Base-by-base conservation (phyloP, 2,113 vertebrate genomes). In the Hippocampus guttulatus region DNA sequence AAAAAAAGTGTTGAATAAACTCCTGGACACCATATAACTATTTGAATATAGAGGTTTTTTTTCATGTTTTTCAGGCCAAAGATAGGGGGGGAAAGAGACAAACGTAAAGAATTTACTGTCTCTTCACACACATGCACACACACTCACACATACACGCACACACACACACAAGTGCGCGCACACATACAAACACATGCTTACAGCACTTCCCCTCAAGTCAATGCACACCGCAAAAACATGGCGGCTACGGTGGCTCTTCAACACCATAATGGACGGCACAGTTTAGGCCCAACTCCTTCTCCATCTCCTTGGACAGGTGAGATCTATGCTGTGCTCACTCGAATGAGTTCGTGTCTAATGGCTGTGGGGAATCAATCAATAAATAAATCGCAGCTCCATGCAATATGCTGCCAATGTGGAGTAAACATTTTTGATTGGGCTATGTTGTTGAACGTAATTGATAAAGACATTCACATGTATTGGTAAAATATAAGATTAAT, bases 341-440 rank as follows among this genome's bases (percentile, higher is more conserved):
- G 94, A 85, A 95, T 97, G 90, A 99, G 93, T 94, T 99, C 97
- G 90, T 98, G 94, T 95, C 96, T 95, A 95, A 99, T 95, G 92
- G 96, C 97, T 99, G 85, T 23, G 77, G 47, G 64, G 15, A 8
- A 60, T 4, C 5, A 27, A 80, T 57, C 21, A 57, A n/a, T 23
- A 3, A 58, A 58, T 9, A 58, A 18, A 63, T 6, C 6, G 30
- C 3, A 33, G 33, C 33, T 38, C 33, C 33, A 38, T 38, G 33
- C 33, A 6, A 38, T 38, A 38, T 38, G 33, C 33, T 38, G 33
- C 33, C 33, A 38, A 38, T 38, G 5, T 38, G 33, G 33, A 38
- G 33, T 6, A 38, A 38, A 7, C 33, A 38, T 7, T 38, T 6
- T 38, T 38, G 33, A 38, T 5, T 38, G 33, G 5, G 33, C 33